phyloP scores from a whole-genome alignment of 2,113 vertebrate genomes.

The Ondatra zibethicus region DNA sequence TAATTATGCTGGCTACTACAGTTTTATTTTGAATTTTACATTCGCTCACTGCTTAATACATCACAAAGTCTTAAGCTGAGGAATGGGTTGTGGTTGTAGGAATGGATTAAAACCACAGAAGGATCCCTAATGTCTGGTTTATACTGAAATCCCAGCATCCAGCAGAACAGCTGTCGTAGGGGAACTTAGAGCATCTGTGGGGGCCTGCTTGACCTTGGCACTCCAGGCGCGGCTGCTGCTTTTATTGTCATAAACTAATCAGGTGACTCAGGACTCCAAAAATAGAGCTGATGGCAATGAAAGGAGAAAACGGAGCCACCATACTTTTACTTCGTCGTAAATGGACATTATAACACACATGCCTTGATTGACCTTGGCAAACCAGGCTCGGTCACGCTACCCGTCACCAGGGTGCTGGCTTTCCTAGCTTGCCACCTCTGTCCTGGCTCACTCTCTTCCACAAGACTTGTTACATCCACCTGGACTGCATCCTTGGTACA shows the following conservation, averaged over 20 bases:
- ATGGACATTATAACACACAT: background rate
- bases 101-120: background rate
- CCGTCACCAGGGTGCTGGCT: background rate
- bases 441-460: background rate
- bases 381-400: background rate
- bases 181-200: background rate
- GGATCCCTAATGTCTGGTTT: background rate
- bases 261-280: background rate
- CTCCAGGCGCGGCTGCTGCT: fast-evolving
- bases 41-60: background rate
- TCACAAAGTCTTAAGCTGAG: background rate
- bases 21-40: constrained; percentile 1
- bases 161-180: background rate
- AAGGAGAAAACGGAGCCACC: background rate
- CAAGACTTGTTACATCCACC: background rate
- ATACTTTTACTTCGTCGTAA: background rate
- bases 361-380: background rate
- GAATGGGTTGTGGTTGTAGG: background rate
- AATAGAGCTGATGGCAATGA: background rate
- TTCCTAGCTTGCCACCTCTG: background rate
- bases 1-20: background rate
- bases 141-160: background rate
- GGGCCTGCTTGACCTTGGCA: background rate
- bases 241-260: background rate
- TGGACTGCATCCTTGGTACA: background rate